Evolutionary conservation across 2,888 invertebrate genomes (phyloP).

Genomic region (Eristalinus sepulchralis): DNA sequence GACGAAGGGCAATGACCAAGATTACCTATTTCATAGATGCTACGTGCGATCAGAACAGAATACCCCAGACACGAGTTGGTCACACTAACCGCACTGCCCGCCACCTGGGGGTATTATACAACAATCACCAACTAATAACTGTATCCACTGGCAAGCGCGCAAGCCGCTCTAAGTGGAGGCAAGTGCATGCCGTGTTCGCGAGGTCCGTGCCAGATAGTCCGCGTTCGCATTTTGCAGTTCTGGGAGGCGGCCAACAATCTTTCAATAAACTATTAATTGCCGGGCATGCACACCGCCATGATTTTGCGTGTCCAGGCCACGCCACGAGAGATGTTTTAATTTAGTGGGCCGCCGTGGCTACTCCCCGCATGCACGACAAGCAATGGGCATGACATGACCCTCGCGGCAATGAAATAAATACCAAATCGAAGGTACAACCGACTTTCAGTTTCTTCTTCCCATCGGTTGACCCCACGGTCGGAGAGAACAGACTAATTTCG

Average conservation of each 20-base stretch:
- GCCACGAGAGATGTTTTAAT: conserved; percentile 71
- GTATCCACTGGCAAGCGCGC: conserved; percentile 46
- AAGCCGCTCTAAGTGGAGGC: not conserved
- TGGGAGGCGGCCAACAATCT: conserved; percentile 65
- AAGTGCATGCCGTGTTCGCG: not conserved
- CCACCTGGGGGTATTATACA: conserved; percentile 43
- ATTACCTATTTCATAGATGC: conserved; percentile 65
- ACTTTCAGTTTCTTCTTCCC: conserved; percentile 3
- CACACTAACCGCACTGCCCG: conserved; percentile 47
- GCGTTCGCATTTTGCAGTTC: conserved; percentile 9
- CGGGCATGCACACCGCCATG: conserved; percentile 56
- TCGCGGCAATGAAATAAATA: conserved; percentile 60
- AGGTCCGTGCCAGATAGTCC: not conserved
- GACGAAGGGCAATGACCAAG: conserved; percentile 63
- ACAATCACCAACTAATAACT: conserved; percentile 61
- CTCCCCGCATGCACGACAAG: conserved; percentile 55
- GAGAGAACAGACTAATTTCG: conserved; percentile 64
- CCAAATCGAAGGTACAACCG: conserved; percentile 48
- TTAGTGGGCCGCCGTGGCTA: conserved; percentile 62
- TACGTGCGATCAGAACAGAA: conserved; percentile 66
- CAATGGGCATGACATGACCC: conserved; percentile 67
- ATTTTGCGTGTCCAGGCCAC: conserved; percentile 59
- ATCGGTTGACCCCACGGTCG: conserved; percentile 60
- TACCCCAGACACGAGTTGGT: conserved; percentile 62
- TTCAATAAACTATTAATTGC: conserved; percentile 71